Base-by-base conservation (phyloP, 2,888 invertebrate genomes). In the Aromia moschata region DNA sequence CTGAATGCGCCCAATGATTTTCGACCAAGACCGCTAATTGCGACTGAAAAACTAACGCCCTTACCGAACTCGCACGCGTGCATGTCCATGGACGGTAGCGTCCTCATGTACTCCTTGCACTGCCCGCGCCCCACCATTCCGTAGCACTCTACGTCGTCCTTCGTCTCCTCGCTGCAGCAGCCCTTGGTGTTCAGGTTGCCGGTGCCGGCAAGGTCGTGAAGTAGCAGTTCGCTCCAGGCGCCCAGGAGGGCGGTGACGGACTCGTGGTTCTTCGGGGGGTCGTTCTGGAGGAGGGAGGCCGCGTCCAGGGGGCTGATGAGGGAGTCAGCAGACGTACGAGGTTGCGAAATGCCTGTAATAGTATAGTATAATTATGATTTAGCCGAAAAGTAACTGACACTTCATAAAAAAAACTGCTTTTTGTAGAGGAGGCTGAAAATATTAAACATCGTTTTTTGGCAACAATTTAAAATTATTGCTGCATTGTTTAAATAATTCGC, bases 231-330 rank as follows among this genome's bases (percentile, higher is more conserved):
- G 38, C 92, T 89, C 93, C 93, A 93, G 0, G 92, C 88, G 0
- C 92, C 91, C 43, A 92, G 79, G 73, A 93, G 83, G 70, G 91
- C 90, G 18, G 90, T 92, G 25, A 92, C 87, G 65, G 89, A 91
- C 68, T 89, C 89, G 77, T 92, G 92, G 43, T 86, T 83, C 0
- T 81, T 78, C 11, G 84, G 81, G 18, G 85, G 82, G 12, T 86
- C 83, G 59, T 83, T 82, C 67, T 86, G 86, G 16, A 87, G 79
- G 1, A 84, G 83, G 1, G 86, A 83, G 1, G 89, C 84, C 1
- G 88, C 85, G 43, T 85, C 81, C 38, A 84, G 76, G 0, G 90
- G 83, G 49, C 85, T 84, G 3, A 91, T 90, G 3, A 92, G 79
- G 0, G 84, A 81, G 31, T 88, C 88, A n/a, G n/a, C n/a, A n/a